Conservation (phyloP, 37 sponge, comb jelly and placozoan genomes). For the Cliona cf. orientalis region DNA sequence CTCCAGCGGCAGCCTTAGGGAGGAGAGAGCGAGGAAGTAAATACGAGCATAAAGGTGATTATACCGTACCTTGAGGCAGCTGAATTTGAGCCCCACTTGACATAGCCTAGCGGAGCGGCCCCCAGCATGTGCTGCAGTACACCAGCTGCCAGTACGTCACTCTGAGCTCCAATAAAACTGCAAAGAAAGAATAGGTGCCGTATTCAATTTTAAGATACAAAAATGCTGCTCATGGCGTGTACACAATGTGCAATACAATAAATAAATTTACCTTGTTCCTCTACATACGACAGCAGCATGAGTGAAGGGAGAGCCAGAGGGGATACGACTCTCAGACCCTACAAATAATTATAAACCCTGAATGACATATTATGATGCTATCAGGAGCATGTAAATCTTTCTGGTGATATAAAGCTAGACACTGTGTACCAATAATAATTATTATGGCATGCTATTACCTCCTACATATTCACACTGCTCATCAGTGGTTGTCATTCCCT, state of each 20-base stretch:
- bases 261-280: constrained; percentile 66
- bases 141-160: constrained; percentile 60
- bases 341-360: too few species aligned
- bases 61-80: constrained; percentile 27
- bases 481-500: neutral
- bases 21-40: too few species aligned
- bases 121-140: constrained; percentile 31
- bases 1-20: constrained; percentile 51
- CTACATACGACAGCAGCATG: constrained; percentile 66
- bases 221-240: neutral
- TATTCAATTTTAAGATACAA: neutral
- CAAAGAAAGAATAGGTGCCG: neutral
- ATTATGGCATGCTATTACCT: constrained; percentile 43
- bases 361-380: too few species aligned
- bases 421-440: too few species aligned
- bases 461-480: constrained; percentile 62
- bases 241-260: neutral
- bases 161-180: neutral
- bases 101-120: constrained; percentile 13
- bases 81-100: constrained; percentile 64
- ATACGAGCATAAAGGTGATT: too few species aligned
- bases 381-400: too few species aligned
- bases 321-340: constrained; percentile 66
- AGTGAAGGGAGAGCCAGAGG: constrained; percentile 28
- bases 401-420: too few species aligned